Evolutionary conservation across 2,113 vertebrate genomes (phyloP).

Genomic region (Caranx melampygus): DNA sequence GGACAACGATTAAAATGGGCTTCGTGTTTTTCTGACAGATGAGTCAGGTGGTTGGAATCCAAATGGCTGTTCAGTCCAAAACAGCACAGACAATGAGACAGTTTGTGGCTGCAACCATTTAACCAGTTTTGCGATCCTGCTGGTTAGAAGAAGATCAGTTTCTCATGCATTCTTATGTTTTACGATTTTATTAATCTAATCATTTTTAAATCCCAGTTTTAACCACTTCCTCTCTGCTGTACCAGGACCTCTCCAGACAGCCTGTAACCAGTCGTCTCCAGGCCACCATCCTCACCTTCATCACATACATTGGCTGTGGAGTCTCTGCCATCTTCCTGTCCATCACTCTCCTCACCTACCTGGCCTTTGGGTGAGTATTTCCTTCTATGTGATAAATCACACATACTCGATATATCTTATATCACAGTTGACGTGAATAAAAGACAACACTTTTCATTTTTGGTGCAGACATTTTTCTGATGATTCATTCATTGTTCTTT

Average conservation of each 20-base stretch:
- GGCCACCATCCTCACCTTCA: slow-evolving; percentile 90
- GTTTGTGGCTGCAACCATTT: slow-evolving; percentile 93
- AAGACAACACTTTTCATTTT: background rate
- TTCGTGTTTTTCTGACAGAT: slow-evolving; percentile 73
- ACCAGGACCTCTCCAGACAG: slow-evolving; percentile 86
- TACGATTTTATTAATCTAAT: background rate
- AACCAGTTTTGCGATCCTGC: slow-evolving; percentile 93
- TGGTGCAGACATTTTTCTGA: background rate
- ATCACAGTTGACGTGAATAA: background rate
- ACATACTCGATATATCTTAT: background rate
- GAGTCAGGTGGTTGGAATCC: slow-evolving; percentile 90
- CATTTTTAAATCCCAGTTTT: background rate
- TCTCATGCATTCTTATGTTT: background rate
- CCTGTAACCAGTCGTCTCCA: slow-evolving; percentile 73
- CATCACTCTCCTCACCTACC: slow-evolving; percentile 94
- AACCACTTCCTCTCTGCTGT: background rate
- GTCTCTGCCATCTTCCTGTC: slow-evolving; percentile 95
- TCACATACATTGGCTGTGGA: slow-evolving; percentile 96
- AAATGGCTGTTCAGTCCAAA: slow-evolving; percentile 86
- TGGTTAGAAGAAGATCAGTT: slow-evolving; percentile 80
- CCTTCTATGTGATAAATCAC: background rate
- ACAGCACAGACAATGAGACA: slow-evolving; percentile 85
- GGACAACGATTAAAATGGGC: background rate
- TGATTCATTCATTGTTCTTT: background rate
- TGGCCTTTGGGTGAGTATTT: slow-evolving; percentile 92